Evolutionary conservation across 1,140 invertebrate species (phyloP).

Genomic region (Neodiprion fabricii): DNA sequence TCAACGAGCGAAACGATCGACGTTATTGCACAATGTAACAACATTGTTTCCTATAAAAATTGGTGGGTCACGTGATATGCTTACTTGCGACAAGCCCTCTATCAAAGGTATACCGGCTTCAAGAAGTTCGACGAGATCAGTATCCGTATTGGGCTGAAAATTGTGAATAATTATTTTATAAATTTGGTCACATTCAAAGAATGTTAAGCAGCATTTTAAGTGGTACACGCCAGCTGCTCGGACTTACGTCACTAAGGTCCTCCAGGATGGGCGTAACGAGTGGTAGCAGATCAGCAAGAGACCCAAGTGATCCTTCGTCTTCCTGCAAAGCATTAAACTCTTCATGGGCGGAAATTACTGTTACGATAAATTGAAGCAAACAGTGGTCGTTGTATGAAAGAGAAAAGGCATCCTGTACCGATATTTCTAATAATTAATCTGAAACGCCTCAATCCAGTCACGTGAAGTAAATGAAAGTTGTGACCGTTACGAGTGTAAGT

Average conservation of each 20-base stretch:
- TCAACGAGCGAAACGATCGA: background rate
- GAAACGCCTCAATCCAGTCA: background rate
- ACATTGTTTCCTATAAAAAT: background rate
- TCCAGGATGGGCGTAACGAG: slow-evolving; percentile 50
- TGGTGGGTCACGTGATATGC: background rate
- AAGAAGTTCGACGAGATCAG: slow-evolving; percentile 47
- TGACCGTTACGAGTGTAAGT: background rate
- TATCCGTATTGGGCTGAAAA: slow-evolving; percentile 52
- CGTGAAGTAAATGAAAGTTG: background rate
- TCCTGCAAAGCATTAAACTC: slow-evolving; percentile 27
- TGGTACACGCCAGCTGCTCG: background rate
- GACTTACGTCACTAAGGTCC: slow-evolving; percentile 54
- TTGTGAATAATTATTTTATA: background rate
- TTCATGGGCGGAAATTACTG: slow-evolving; percentile 22
- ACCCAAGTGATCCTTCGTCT: slow-evolving; percentile 43
- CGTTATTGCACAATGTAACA: background rate
- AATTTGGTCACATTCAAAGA: background rate
- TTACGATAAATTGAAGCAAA: slow-evolving; percentile 10
- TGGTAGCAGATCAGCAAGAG: slow-evolving; percentile 47
- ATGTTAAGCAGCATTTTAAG: background rate
- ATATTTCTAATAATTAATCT: background rate
- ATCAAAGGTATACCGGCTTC: slow-evolving; percentile 47
- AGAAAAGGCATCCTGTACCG: background rate
- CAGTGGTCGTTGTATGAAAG: background rate
- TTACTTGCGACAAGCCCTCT: slow-evolving; percentile 50